A percentile compares a stretch with the other conserved stretches of the same genome.
Evolutionary conservation across 2,113 vertebrate genomes (phyloP).

Genomic region (Baryphthengus martii): DNA sequence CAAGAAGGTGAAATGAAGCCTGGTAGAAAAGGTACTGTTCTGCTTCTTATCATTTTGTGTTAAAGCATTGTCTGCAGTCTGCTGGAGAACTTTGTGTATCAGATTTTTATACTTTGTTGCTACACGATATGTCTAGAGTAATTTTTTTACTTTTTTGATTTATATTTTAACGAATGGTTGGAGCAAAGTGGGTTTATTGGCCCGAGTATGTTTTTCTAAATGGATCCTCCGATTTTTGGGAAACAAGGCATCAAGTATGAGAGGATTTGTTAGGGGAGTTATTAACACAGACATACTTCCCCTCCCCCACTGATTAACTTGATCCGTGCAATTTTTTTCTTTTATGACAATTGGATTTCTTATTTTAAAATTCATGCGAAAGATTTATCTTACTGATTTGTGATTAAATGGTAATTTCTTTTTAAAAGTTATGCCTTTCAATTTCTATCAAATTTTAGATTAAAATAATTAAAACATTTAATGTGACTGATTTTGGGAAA

Average conservation of each 20-base stretch:
- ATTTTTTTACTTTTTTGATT: background rate
- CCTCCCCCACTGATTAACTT: accelerated
- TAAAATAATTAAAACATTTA: background rate
- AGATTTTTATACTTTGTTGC: background rate
- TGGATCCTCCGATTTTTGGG: background rate
- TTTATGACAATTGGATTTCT: background rate
- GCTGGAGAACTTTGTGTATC: background rate
- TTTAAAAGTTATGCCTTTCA: background rate
- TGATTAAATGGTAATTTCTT: background rate
- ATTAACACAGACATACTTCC: background rate
- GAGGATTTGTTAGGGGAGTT: background rate
- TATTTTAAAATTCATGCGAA: background rate
- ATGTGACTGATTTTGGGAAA: background rate
- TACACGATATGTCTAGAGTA: background rate
- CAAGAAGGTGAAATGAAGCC: constrained; percentile 97
- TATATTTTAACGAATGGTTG: background rate
- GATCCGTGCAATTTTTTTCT: background rate
- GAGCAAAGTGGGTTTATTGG: background rate
- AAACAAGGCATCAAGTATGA: background rate
- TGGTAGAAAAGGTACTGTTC: constrained; percentile 89
- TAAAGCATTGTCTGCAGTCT: background rate
- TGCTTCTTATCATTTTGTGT: background rate
- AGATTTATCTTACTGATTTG: accelerated
- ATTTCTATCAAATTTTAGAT: background rate
- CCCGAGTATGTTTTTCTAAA: background rate